Base-by-base conservation (phyloP, 2,113 vertebrate species). In the Oreotrochilus melanogaster region DNA sequence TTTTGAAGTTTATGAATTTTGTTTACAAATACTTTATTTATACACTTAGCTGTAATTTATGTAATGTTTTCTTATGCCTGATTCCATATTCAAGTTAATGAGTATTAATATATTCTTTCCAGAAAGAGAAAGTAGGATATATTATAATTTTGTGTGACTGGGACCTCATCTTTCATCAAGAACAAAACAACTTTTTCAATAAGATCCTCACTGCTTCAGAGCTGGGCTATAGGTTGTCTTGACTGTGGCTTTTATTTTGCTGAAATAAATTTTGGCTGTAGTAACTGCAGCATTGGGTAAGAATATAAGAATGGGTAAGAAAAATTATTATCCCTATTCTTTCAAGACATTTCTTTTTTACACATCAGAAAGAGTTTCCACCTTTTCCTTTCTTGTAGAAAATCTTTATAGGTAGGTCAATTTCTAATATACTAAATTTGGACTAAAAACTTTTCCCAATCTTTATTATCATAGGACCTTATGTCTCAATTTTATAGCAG, bases 341-440 rank as follows among this genome's bases (percentile, higher is more conserved):
- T 97, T 86, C 87, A 74, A 95, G n/a, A 57, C 64, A 73, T 95
- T 94, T 93, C 80, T 80, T 79, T 82, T 96, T 93, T 88, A 67
- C 83, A 51, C 73, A 83, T 92, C 72, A 93, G 67, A 88, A 72
- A 86, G 47, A 62, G 31, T 91, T 78, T 94, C 33, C 57, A 30
- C 56, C 24, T 88, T 95, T 82, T 58, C 53, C 33, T 67, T 69
- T 61, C 64, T 83, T 93, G 37, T 82, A 91, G 92, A 93, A 96
- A 86, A 82, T 95, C 71, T 88, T 93, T 94, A 56, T 90, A 96
- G 31, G 33, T 92, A 88, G 43, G 27, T 90, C 33, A 90, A 80
- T 94, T 93, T 96, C 93, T 96, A 93, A 75, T 83, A 66, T 51
- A 78, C 61, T 65, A 83, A 89, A 93, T 92, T 93, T 95, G 78